Percentiles rank a stretch among this genome's conserved stretches.
These are phyloP conservation scores for Zoanthus solanderi DNA, from an alignment of 92 coral and sea anemone species.

Conservation along the genomic window DNA sequence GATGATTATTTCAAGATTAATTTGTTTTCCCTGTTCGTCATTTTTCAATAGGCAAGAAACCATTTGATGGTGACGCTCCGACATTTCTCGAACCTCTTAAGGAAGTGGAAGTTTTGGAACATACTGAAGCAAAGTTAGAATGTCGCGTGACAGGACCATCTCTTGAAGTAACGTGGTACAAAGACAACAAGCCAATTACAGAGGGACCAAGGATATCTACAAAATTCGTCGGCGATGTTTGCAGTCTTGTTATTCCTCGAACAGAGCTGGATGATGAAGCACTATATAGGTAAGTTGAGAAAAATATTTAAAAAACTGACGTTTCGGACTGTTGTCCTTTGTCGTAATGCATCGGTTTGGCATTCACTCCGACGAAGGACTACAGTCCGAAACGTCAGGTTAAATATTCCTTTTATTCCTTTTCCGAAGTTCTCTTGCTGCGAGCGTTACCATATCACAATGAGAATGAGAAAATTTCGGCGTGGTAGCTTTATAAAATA, in stretches of 20 bases:
- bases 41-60: slow-evolving; percentile 6
- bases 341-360: no score
- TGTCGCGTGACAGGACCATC: slow-evolving; percentile 74
- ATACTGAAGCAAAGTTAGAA: slow-evolving; percentile 65
- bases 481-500: no score
- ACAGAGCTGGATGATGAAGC: slow-evolving; percentile 82
- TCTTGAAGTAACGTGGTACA: slow-evolving; percentile 72
- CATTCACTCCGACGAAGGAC: no score
- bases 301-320: no score
- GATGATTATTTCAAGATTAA: not conserved
- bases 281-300: slow-evolving; percentile 45
- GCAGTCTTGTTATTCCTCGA: slow-evolving; percentile 66
- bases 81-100: slow-evolving; percentile 59
- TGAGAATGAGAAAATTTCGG: no score
- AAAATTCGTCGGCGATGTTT: slow-evolving; percentile 60
- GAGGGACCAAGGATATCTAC: slow-evolving; percentile 53
- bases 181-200: slow-evolving; percentile 45
- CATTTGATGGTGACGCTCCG: slow-evolving; percentile 51
- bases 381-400: no score
- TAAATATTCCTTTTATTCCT: no score
- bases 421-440: no score
- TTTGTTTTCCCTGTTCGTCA: not conserved
- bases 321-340: no score
- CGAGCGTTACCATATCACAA: no score
- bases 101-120: slow-evolving; percentile 65